Base-by-base conservation (phyloP, 2,888 invertebrate genomes). In the Pristionchus mayeri region DNA sequence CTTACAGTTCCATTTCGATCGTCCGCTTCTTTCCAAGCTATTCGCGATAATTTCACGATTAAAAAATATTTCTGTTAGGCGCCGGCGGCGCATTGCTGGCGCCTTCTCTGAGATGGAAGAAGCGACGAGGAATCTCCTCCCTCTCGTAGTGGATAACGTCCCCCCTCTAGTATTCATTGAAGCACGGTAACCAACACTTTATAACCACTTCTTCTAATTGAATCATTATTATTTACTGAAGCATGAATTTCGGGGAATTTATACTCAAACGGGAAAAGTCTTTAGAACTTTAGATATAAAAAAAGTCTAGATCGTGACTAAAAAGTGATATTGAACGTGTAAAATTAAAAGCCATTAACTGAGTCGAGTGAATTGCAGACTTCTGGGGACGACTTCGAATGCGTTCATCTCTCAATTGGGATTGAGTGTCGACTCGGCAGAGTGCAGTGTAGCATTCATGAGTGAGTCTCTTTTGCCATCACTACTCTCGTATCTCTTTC, bases 371-470 rank as follows among this genome's bases (percentile, higher is more conserved):
- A 52, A 21, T 81, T 81, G 7, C 81, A 81, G 83, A 7, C 52
- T 83, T 1, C 13, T 83, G 7, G 83, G 83, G 1, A 27, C 71
- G 13, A 30, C 67, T 27, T 34, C 83, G 30, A 37, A 48, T 50
- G 83, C 83, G 4, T 71, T 83, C 48, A 82, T 91, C 84, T 87
- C 88, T 21, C 91, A 91, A 79, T 82, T 91, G 81, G 91, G 91
- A 27, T 84, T 91, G 52, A 86, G 88, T 18, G 85, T 91, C 50
- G 90, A 89, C 71, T 87, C 91, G 21, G 88, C 89, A 34, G 88
- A 91, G 78, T 87, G 88, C 57, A 88, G 87, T 54, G 88, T 91
- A 34, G 90, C 90, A 40, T 86, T 91, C n/a, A 88, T 91, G 78
- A 89, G 91, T 91, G 78, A 91, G 91, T 91, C 81, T 34, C 50